Percentiles rank a stretch among this genome's conserved stretches.
These are phyloP conservation scores for Cherax destructor DNA, from an alignment of 1,140 invertebrate genomes.

Conservation along the genomic window DNA sequence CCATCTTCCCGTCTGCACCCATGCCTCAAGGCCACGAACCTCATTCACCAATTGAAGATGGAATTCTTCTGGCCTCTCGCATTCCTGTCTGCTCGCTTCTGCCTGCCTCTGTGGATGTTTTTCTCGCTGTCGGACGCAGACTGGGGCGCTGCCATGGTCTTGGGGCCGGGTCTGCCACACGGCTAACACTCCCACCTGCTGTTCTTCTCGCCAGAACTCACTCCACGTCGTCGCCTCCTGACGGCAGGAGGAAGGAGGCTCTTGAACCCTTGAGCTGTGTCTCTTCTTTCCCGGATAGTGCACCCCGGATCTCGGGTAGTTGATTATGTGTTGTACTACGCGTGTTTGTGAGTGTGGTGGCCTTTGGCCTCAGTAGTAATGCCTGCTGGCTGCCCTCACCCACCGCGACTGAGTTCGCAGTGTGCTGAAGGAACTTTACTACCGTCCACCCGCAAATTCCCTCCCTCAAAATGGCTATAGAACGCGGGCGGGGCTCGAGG, in stretches of 20 bases:
- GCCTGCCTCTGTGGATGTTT: slow-evolving; percentile 1
- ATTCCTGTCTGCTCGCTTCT: neutral
- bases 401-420: no score
- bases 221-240: neutral
- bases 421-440: neutral
- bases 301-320: neutral
- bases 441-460: no score
- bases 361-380: neutral
- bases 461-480: slow-evolving; percentile 49
- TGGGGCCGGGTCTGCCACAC: slow-evolving; percentile 18
- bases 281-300: neutral
- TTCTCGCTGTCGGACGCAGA: slow-evolving; percentile 16
- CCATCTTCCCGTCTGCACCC: neutral
- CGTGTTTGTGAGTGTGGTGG: neutral
- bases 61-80: neutral
- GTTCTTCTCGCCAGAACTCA: neutral
- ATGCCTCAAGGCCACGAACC: neutral
- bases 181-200: neutral
- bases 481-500: neutral
- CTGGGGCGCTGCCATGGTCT: slow-evolving; percentile 18
- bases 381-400: neutral
- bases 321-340: no score
- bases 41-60: slow-evolving; percentile 25
- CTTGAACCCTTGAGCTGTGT: neutral
- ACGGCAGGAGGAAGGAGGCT: neutral